Evolutionary conservation across 2,888 invertebrate species (phyloP).

Genomic region (Miltochrista miniata): DNA sequence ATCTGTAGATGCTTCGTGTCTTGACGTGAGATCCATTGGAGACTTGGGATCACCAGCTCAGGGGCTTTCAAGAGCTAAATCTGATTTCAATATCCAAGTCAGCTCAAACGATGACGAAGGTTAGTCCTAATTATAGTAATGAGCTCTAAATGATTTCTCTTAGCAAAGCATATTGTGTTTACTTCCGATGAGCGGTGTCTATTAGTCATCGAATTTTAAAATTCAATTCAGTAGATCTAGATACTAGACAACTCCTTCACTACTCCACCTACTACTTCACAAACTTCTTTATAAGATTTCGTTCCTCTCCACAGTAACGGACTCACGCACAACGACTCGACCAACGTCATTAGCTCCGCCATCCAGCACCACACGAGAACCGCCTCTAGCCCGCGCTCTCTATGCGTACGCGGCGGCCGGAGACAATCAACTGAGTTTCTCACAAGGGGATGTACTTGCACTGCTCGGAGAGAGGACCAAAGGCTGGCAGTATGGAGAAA

Average conservation of each 20-base stretch:
- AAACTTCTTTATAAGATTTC: no score
- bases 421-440: conserved; percentile 96
- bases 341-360: conserved; percentile 87
- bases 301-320: conserved; percentile 48
- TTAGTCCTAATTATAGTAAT: conserved; percentile 47
- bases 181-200: no score
- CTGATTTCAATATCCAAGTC: conserved; percentile 93
- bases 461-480: conserved; percentile 95
- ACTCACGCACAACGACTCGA: conserved; percentile 74
- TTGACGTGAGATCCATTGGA: conserved; percentile 90
- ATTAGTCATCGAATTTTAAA: no score
- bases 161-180: no score
- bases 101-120: conserved; percentile 88
- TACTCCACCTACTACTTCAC: no score
- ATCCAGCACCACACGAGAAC: conserved; percentile 84
- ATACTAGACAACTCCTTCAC: no score
- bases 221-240: no score
- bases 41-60: conserved; percentile 86
- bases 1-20: conserved; percentile 94
- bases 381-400: conserved; percentile 91
- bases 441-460: conserved; percentile 94
- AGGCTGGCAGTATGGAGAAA: conserved; percentile 99
- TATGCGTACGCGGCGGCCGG: conserved; percentile 95
- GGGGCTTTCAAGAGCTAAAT: conserved; percentile 91
- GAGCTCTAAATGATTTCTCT: no score